These are phyloP conservation scores for Adoxophyes honmai DNA, from an alignment of 1,140 invertebrate species.

Conservation along the genomic window DNA sequence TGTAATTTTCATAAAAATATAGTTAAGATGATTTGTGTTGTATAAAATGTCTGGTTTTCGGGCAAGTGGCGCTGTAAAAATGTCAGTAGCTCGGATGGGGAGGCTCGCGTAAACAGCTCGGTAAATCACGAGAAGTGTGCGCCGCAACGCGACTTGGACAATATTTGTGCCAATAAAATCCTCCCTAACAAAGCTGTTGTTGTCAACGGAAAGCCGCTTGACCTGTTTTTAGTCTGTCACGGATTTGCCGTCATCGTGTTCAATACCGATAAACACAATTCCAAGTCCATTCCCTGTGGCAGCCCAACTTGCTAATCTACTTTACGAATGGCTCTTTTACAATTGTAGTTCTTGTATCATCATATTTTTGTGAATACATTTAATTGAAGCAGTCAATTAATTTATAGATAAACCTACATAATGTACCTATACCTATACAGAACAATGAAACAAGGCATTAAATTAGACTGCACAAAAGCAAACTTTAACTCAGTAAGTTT, in stretches of 20 bases:
- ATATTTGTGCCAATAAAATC: constrained; percentile 73
- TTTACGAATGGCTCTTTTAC: background rate
- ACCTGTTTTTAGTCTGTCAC: constrained; percentile 59
- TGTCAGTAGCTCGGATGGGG: constrained; percentile 48
- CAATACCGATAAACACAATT: constrained; percentile 26
- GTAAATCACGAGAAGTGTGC: constrained; percentile 63
- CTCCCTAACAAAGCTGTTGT: constrained; percentile 67
- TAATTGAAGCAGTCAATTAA: no score
- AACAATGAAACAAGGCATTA: no score
- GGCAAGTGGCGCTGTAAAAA: constrained; percentile 48
- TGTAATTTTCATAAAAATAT: constrained; percentile 41
- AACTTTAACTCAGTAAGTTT: no score
- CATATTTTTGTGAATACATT: no score
- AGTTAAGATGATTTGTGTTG: constrained; percentile 38
- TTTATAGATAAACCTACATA: no score
- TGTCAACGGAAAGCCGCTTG: constrained; percentile 59
- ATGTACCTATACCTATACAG: no score
- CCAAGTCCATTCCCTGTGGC: background rate
- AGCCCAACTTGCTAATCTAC: background rate
- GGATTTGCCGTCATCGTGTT: constrained; percentile 43
- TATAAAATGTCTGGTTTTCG: constrained; percentile 38
- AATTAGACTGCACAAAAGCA: no score
- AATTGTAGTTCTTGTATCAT: no score
- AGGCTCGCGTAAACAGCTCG: constrained; percentile 61
- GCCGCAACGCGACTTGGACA: constrained; percentile 58